Evolutionary conservation across 2,888 invertebrate species (phyloP).

Genomic region (Chorisops tibialis): DNA sequence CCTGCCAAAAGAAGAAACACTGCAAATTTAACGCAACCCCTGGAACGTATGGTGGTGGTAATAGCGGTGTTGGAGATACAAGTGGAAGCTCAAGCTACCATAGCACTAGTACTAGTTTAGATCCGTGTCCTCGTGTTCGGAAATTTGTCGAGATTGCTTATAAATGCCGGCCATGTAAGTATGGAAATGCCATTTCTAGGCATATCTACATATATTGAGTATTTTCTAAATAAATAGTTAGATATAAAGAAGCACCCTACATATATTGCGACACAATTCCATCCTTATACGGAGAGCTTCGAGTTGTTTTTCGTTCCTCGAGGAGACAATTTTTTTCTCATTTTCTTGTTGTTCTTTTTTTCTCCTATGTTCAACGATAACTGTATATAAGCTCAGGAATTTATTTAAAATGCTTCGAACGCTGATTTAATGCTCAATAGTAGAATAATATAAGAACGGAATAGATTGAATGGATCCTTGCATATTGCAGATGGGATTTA

Average conservation of each 20-base stretch:
- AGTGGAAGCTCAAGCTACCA: conserved; percentile 38
- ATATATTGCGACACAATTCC: no score
- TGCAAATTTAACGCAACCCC: conserved; percentile 89
- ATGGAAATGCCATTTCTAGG: neutral
- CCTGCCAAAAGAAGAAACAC: conserved; percentile 89
- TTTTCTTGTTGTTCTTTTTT: no score
- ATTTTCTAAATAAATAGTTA: no score
- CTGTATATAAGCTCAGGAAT: neutral
- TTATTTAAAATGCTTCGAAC: conserved; percentile 5
- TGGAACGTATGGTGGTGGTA: conserved; percentile 74
- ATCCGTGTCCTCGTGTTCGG: conserved; percentile 87
- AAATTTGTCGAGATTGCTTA: conserved; percentile 95
- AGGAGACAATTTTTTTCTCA: no score
- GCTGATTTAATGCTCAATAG: conserved; percentile 9
- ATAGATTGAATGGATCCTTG: conserved; percentile 14
- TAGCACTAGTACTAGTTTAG: conserved; percentile 46
- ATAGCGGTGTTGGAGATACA: conserved; percentile 47
- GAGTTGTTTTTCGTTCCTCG: no score
- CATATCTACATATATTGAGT: no score
- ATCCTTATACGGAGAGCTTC: no score
- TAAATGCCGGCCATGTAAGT: conserved; percentile 96
- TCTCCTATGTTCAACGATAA: no score
- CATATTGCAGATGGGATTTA: conserved; percentile 13
- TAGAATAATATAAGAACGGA: neutral
- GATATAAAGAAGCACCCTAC: no score